Evolutionary conservation across 1,140 invertebrate genomes (phyloP).

Genomic region (Daktulosphaira vitifoliae): DNA sequence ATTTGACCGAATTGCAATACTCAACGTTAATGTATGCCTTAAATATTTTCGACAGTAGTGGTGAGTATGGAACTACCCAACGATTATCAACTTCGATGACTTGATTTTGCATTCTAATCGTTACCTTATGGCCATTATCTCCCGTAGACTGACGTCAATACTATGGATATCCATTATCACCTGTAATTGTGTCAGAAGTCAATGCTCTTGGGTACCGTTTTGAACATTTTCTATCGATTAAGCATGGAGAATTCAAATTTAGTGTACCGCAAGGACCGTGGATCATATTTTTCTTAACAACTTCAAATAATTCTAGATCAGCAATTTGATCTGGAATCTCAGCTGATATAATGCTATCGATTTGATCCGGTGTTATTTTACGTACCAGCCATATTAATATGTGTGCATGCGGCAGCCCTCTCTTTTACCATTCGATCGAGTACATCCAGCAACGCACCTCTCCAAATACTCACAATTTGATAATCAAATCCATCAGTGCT

Average conservation of each 20-base stretch:
- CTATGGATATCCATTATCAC: conserved; percentile 45
- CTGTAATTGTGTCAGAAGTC: conserved; percentile 40
- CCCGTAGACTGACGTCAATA: conserved; percentile 39
- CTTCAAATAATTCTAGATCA: conserved; percentile 44
- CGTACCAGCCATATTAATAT: conserved; percentile 45
- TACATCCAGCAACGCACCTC: conserved; percentile 43
- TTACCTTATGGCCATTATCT: conserved; percentile 30
- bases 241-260: conserved; percentile 47
- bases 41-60: conserved; percentile 40
- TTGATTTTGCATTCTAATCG: neutral
- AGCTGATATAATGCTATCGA: conserved; percentile 47
- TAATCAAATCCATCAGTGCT: conserved; percentile 13
- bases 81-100: conserved; percentile 41
- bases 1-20: conserved; percentile 43
- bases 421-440: conserved; percentile 49
- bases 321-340: conserved; percentile 48
- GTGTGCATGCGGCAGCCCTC: conserved; percentile 47
- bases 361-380: conserved; percentile 43
- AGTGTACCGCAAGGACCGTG: conserved; percentile 49
- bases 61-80: conserved; percentile 44
- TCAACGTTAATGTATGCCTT: conserved; percentile 43
- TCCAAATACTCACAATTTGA: conserved; percentile 40
- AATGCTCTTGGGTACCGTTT: conserved; percentile 42
- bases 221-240: conserved; percentile 45
- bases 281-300: conserved; percentile 46